Evolutionary conservation across 2,888 invertebrate species (phyloP), one percentile per base, ranked within the genome.

Genomic region (Tuberolachnus salignus): DNA sequence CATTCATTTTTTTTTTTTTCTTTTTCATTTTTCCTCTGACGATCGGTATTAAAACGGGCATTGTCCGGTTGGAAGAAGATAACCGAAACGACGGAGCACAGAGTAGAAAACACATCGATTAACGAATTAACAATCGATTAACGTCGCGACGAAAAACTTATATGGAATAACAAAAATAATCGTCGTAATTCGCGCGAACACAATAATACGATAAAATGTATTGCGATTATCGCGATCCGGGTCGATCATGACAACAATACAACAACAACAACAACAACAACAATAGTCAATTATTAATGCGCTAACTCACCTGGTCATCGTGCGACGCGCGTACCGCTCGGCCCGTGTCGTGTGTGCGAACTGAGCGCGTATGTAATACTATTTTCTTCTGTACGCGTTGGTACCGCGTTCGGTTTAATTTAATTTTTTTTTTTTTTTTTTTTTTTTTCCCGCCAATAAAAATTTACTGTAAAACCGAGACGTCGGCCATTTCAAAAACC

Each of bases 341-440:
- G 66, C 66, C 46, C 42, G 44, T 75, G 74, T 13, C 66, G 46
- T 26, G 74, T 66, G 55, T 11, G 74, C 74, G 55, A 75, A 75
- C 66, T 66, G 74, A 75, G 10, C 3, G 34, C 6, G 34, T 34
- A 34, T 34, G 6, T 34, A 34, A 34, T 34, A 34, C 3, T 34
- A 34, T 34, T 4, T n/a, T n/a, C n/a, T n/a, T n/a, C n/a, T n/a
- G n/a, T n/a, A n/a, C n/a, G 34, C 34, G 34, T 34, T 4, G 3
- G 3, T 34, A 34, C 34, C 34, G 16, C 34, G 63, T 16, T 23
- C 8, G 49, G 21, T 53, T 6, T 6, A 6, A 6, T 34, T n/a
- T 34, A 34, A 6, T 34, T 66, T 55, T 49, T 74, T 55, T 66
- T 55, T 49, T 74, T 55, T n/a, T n/a, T n/a, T n/a, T n/a, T n/a